Evolutionary conservation across 2,888 invertebrate species (phyloP), one percentile per base, ranked within the genome.

Genomic region (Lithophane ornitopus): DNA sequence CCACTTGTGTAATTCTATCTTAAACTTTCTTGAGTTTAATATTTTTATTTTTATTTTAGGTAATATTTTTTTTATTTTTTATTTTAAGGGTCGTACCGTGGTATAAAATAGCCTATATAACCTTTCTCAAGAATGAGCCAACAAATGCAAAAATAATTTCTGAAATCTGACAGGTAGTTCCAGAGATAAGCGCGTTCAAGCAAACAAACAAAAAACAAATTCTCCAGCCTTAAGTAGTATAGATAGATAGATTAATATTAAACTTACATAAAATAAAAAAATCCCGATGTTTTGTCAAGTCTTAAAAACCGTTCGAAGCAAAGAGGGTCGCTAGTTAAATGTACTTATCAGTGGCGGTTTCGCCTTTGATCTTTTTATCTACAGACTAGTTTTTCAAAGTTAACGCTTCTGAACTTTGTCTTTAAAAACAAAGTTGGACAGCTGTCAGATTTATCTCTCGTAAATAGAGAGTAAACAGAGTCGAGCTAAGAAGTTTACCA

Each of bases 391-490:
- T 44, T 46, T 61, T 11, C 0, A 39, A 76, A 34, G 19, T 26
- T 54, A 26, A 12, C 1, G 8, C n/a, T 52, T 63, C 2, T 28
- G 14, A 52, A 71, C 16, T 52, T 78, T 65, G 12, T 0, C 8
- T 71, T 44, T 28, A 71, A 49, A 41, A 58, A 56, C 14, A 41
- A 62, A 66, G 66, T 74, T 62, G 4, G 26, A n/a, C 41, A 56
- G 26, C 16, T 79, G 39, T 75, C 76, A 69, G 75, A 69, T 75
- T 54, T 34, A n/a, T 56, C 14, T 78, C 54, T 14, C 62, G 9
- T 41, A 56, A 66, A 26, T 46, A 39, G 11, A n/a, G 3, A 52
- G n/a, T 12, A 26, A 46, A 66, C 22, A 56, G 44, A 26, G 0
- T 63, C 9, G 56, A n/a, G 16, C 9, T 49, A 16, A 28, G 11